A percentile compares a stretch with the other conserved stretches of the same genome.
Conservation (phyloP, 2,113 vertebrate genomes). For the Willisornis vidua region DNA sequence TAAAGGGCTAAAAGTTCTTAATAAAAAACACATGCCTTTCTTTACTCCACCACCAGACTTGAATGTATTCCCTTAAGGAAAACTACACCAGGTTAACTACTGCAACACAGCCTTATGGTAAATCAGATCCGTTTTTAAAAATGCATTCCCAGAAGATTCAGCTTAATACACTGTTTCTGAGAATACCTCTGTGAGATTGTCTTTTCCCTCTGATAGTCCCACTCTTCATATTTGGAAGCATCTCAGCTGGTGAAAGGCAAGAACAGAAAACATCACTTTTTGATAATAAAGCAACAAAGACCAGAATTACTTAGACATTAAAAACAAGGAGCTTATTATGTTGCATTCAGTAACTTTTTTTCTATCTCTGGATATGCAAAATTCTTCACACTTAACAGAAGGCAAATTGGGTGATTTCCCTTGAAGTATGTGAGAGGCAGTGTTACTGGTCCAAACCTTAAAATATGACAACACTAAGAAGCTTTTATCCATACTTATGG, state of each 20-base stretch:
- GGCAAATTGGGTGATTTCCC: not conserved
- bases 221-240: slow-evolving; percentile 39
- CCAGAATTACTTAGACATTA: not conserved
- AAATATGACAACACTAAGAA: not conserved
- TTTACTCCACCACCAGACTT: slow-evolving; percentile 63
- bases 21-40: slow-evolving; percentile 75
- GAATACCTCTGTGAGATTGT: slow-evolving; percentile 43
- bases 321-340: not conserved
- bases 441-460: not conserved
- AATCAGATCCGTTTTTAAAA: slow-evolving; percentile 58
- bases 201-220: slow-evolving; percentile 55
- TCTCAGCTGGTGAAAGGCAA: not conserved
- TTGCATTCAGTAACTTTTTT: not conserved
- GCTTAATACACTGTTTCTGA: slow-evolving; percentile 61
- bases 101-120: slow-evolving; percentile 65
- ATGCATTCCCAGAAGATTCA: slow-evolving; percentile 61
- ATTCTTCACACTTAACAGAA: not conserved
- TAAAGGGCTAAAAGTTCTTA: slow-evolving; percentile 71
- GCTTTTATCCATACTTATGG: not conserved
- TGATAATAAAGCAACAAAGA: not conserved
- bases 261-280: not conserved
- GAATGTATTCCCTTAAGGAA: slow-evolving; percentile 58
- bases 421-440: not conserved
- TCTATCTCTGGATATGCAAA: not conserved
- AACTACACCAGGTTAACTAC: slow-evolving; percentile 62